Evolutionary conservation across 2,113 vertebrate species (phyloP).

Genomic region (Leiothrix lutea): DNA sequence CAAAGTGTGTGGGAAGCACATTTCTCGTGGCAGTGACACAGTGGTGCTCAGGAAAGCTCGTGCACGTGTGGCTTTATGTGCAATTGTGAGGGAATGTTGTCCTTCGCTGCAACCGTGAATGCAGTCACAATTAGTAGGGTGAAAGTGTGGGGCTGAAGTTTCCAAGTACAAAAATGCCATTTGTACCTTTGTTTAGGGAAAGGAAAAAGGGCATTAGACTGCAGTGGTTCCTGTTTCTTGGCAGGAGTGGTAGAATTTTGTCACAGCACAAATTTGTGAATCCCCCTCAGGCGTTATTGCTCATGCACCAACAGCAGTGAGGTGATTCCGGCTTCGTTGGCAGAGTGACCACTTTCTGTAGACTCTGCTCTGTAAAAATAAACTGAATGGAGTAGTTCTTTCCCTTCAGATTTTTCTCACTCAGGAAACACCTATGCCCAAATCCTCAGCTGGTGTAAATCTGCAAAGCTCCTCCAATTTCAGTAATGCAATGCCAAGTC

Average conservation of each 20-base stretch:
- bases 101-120: neutral
- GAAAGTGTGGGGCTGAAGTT: neutral
- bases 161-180: neutral
- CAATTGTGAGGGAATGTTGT: neutral
- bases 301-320: neutral
- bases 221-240: neutral
- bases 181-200: neutral
- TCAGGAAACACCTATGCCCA: constrained; percentile 56
- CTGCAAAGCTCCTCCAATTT: constrained; percentile 35
- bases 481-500: neutral
- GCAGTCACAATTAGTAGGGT: neutral
- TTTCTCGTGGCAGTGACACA: neutral
- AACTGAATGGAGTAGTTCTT: constrained; percentile 28
- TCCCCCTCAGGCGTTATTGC: constrained; percentile 1
- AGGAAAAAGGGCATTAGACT: neutral
- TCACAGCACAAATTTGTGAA: neutral
- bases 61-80: neutral
- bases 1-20: neutral
- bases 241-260: neutral
- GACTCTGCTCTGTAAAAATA: constrained; percentile 38
- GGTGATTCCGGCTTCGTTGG: constrained; percentile 19
- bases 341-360: constrained; percentile 23
- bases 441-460: constrained; percentile 45
- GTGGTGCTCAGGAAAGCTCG: rapidly evolving
- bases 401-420: constrained; percentile 39